Percentiles rank a stretch among this genome's conserved stretches.
Evolutionary conservation across 2,797 vertebrate genomes (phyloP).

Genomic region (Anableps anableps): DNA sequence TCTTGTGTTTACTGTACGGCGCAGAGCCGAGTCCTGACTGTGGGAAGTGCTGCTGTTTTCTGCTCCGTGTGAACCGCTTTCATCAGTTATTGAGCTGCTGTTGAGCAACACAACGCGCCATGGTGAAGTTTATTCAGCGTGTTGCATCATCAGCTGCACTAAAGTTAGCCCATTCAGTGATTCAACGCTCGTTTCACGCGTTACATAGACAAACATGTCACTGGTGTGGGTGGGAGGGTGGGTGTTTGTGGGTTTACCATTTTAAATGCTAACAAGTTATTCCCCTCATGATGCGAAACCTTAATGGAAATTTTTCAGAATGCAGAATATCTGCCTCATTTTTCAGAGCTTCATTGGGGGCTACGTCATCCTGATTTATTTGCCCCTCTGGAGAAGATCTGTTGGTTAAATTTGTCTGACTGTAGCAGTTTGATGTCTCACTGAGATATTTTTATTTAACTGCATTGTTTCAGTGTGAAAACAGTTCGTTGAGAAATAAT

Average conservation of each 20-base stretch:
- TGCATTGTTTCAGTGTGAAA: not conserved
- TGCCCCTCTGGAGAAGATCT: not conserved
- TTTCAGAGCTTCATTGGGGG: not conserved
- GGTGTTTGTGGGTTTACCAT: not conserved
- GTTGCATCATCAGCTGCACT: slow-evolving; percentile 2
- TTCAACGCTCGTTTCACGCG: not conserved
- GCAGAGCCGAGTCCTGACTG: slow-evolving; percentile 10
- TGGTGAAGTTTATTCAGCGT: slow-evolving; percentile 5
- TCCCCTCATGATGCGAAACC: not conserved
- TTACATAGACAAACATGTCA: not conserved
- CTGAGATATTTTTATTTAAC: not conserved
- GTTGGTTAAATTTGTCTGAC: not conserved
- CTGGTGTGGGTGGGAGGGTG: not conserved
- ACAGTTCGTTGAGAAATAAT: no score
- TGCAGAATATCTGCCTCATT: not conserved
- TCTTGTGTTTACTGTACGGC: slow-evolving; percentile 40
- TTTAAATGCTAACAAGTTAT: not conserved
- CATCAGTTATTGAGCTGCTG: slow-evolving; percentile 18
- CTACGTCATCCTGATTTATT: not conserved
- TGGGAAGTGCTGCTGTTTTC: slow-evolving; percentile 17
- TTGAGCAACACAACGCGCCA: slow-evolving; percentile 25
- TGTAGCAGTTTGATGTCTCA: not conserved
- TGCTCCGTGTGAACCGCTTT: slow-evolving; percentile 9
- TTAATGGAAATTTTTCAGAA: not conserved
- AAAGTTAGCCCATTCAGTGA: not conserved